phyloP scores from a whole-genome alignment of 1,140 invertebrate species.

The Drosophila takahashii region DNA sequence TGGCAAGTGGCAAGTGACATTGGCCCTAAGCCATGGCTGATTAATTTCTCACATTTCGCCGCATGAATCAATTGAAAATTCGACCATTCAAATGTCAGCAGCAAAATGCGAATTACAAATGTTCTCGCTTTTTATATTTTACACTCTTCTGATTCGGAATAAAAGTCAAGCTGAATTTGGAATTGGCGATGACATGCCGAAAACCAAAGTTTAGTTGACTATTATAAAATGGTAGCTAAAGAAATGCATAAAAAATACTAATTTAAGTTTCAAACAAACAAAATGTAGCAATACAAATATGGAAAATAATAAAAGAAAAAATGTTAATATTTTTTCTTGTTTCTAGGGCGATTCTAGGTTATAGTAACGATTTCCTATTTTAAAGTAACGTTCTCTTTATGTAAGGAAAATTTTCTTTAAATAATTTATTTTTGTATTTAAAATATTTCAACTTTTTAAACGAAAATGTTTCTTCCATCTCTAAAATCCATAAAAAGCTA shows the following conservation, averaged over 20 bases:
- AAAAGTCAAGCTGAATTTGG: conserved; percentile 5
- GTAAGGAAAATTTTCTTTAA: too few relatives aligned
- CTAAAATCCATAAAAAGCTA: conserved; percentile 15
- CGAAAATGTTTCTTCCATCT: conserved; percentile 6
- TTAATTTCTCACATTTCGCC: conserved; percentile 67
- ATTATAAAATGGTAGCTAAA: background rate
- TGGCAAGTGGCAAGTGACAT: conserved; percentile 61
- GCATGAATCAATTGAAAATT: conserved; percentile 34
- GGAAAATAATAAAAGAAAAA: too few relatives aligned
- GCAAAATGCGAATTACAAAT: conserved; percentile 65
- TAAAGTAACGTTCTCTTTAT: too few relatives aligned
- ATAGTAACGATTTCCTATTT: too few relatives aligned
- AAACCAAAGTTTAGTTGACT: background rate
- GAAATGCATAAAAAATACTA: background rate
- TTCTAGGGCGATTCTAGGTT: too few relatives aligned
- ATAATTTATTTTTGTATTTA: too few relatives aligned
- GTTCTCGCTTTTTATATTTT: conserved; percentile 17
- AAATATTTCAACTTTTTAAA: background rate
- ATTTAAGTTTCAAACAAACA: background rate
- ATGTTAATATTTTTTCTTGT: too few relatives aligned
- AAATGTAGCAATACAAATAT: too few relatives aligned
- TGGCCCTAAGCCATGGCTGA: conserved; percentile 69
- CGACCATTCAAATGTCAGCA: conserved; percentile 52
- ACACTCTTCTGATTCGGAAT: conserved; percentile 5
- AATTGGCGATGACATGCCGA: conserved; percentile 1